phyloP scores from a whole-genome alignment of 1,140 invertebrate genomes.

The Heliconius himera region DNA sequence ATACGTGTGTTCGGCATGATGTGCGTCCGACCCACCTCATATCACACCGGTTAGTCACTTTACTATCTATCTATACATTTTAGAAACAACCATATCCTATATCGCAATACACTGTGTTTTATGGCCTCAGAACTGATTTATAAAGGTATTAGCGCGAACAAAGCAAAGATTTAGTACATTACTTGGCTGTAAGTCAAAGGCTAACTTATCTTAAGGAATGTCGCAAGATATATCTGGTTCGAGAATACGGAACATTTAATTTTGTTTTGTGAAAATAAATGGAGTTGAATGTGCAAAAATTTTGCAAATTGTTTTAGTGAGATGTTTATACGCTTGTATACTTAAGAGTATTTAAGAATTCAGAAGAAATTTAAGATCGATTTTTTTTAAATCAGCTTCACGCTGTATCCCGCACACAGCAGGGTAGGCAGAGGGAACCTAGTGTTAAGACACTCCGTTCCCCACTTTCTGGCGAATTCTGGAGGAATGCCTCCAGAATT shows the following conservation, averaged over 20 bases:
- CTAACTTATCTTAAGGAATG: constrained; percentile 31
- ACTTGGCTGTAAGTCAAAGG: constrained; percentile 31
- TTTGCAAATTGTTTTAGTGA: neutral
- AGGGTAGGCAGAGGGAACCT: no score
- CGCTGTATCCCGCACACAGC: no score
- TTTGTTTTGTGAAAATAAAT: constrained; percentile 2
- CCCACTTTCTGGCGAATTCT: no score
- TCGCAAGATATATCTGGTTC: constrained; percentile 26
- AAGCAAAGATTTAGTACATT: constrained; percentile 31
- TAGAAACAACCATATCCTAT: constrained; percentile 35
- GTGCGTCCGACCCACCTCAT: constrained; percentile 86
- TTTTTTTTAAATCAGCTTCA: no score
- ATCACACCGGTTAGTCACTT: constrained; percentile 58
- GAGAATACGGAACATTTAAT: constrained; percentile 20
- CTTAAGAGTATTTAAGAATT: no score
- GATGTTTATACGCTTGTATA: no score
- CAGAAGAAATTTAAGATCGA: neutral
- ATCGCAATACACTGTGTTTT: constrained; percentile 34
- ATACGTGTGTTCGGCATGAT: constrained; percentile 97
- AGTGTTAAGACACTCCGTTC: no score
- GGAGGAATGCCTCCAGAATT: no score
- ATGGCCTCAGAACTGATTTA: constrained; percentile 34
- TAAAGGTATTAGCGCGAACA: constrained; percentile 34
- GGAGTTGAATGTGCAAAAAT: constrained; percentile 11
- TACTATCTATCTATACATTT: constrained; percentile 30